Conservation (phyloP, 2,113 vertebrate genomes). For the Arothron firmamentum region DNA sequence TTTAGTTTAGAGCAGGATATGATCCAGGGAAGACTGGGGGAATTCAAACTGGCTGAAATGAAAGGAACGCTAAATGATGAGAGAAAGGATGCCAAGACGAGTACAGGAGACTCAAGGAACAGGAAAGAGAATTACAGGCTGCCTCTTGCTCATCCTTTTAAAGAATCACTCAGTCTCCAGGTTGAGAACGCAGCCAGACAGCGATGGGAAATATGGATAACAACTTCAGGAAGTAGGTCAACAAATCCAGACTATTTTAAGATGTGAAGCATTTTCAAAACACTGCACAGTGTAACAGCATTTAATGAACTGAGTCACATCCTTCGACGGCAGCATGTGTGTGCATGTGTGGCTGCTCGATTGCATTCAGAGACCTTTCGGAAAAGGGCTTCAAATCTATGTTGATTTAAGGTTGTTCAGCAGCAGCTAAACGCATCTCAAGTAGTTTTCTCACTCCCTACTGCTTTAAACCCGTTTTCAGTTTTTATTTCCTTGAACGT, state of each 20-base stretch:
- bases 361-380: neutral
- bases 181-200: neutral
- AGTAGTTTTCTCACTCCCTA: too few relatives aligned
- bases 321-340: conserved; percentile 20
- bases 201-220: conserved; percentile 14
- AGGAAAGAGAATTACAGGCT: conserved; percentile 27
- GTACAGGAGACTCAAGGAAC: conserved; percentile 7
- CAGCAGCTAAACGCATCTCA: conserved; percentile 22
- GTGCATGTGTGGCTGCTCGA: conserved; percentile 8
- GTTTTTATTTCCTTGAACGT: neutral
- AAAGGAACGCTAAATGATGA: conserved; percentile 4
- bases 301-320: conserved; percentile 25
- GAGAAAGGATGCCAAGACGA: conserved; percentile 4
- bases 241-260: conserved; percentile 14
- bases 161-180: conserved; percentile 3
- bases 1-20: neutral
- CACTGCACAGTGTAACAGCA: conserved; percentile 28
- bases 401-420: conserved; percentile 42
- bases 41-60: neutral
- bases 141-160: conserved; percentile 16
- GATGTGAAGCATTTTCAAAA: conserved; percentile 14
- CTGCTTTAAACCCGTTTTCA: too few relatives aligned
- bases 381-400: neutral
- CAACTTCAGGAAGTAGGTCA: conserved; percentile 44
- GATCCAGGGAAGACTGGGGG: neutral